Evolutionary conservation across 2,113 vertebrate genomes (phyloP), one percentile per base, ranked within the genome.

Genomic region (Chunga burmeisteri): DNA sequence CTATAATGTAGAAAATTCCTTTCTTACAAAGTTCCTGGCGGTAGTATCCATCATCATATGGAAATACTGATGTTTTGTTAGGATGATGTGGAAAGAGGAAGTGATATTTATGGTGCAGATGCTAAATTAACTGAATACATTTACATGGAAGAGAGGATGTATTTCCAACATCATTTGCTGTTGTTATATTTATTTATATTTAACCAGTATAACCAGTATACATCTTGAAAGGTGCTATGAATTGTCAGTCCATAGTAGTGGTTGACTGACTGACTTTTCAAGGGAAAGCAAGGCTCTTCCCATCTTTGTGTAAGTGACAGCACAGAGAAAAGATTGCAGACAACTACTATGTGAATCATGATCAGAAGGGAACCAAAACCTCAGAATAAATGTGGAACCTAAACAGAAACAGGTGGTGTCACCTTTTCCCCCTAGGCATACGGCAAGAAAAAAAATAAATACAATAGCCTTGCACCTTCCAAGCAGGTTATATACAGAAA

Each of bases 71-170:
- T 62, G 36, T 59, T 58, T 47, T 66, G 44, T 63, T 74, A 15
- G 52, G 52, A 50, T 67, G 26, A 62, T 78, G 55, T 83, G 75
- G 90, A 95, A 96, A 95, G 59, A 93, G 92, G 92, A 93, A 95
- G 50, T 0, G 2, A 26, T 90, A 93, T 91, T 96, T 95, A 77
- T 80, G 91, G 66, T 90, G 52, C 52, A 93, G 70, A 79, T 61
- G 62, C 11, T 89, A 56, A 65, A 74, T 86, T 63, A 88, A 66
- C 67, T 86, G 46, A 75, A n/a, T 38, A 29, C 32, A 40, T 67
- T 90, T 81, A 66, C 29, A 5, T 86, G 74, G 70, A 85, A 90
- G 49, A 25, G 40, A 61, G 70, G 67, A 71, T 30, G 5, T 49
- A 27, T 42, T 92, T 92, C 55, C 61, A 82, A 9, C 17, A 40